Evolutionary conservation across 2,113 vertebrate species (phyloP).

Genomic region (Machaerirhynchus nigripectus): DNA sequence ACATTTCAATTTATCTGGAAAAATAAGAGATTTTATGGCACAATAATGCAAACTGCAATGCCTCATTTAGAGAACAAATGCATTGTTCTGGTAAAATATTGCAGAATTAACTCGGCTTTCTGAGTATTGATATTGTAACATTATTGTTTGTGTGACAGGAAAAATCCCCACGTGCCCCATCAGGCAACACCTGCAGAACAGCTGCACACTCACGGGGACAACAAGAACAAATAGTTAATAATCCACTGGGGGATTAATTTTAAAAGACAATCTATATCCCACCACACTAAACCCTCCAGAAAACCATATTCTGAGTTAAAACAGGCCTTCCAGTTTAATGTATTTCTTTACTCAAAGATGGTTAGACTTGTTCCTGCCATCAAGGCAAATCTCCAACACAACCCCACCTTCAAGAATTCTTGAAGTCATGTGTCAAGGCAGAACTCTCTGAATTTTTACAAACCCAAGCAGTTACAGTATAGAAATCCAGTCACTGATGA

Average conservation of each 20-base stretch:
- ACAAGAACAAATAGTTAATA: not conserved
- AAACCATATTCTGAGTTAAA: not conserved
- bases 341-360: not conserved
- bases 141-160: not conserved
- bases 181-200: not conserved
- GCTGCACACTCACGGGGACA: not conserved
- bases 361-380: not conserved
- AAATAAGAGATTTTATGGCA: slow-evolving; percentile 29
- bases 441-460: not conserved
- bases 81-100: not conserved
- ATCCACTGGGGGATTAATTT: not conserved
- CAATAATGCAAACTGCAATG: slow-evolving; percentile 8
- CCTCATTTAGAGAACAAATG: slow-evolving; percentile 28
- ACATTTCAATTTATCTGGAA: slow-evolving; percentile 34
- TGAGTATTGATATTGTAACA: not conserved
- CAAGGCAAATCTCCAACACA: not conserved
- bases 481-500: not conserved
- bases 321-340: not conserved
- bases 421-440: not conserved
- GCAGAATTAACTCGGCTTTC: not conserved
- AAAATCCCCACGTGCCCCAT: not conserved
- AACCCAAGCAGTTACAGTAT: not conserved
- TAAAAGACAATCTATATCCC: not conserved
- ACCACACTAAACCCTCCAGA: not conserved
- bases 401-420: not conserved